Conservation (phyloP, 1,140 invertebrate genomes). For the Drosophila malerkotliana region DNA sequence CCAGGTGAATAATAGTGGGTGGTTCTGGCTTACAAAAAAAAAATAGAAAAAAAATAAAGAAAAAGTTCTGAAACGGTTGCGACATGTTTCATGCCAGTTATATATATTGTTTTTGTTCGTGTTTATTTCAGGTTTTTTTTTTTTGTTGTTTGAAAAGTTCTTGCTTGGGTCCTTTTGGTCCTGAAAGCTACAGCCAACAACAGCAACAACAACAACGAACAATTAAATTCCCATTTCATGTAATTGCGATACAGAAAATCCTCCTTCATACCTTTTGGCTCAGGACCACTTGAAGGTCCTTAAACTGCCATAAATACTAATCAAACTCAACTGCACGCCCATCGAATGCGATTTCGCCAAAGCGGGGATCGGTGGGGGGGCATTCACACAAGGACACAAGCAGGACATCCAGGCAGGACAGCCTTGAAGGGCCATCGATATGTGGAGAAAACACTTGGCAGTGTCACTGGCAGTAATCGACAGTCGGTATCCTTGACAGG, state of each 20-base stretch:
- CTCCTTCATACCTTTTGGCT: neutral
- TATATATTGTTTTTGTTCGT: constrained; percentile 22
- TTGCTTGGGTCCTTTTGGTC: constrained; percentile 3
- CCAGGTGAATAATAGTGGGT: constrained; percentile 7
- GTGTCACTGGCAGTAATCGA: constrained; percentile 46
- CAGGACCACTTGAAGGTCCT: constrained; percentile 60
- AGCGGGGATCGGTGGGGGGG: neutral
- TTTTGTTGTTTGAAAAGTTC: constrained; percentile 11
- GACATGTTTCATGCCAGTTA: constrained; percentile 65
- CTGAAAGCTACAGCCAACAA: neutral
- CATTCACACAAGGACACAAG: neutral
- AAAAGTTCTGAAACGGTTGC: constrained; percentile 56
- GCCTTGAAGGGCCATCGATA: neutral
- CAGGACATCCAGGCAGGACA: constrained; percentile 6
- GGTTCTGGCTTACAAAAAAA: neutral
- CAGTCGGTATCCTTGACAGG: neutral
- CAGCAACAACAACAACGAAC: constrained; percentile 14
- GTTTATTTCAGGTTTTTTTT: constrained; percentile 15
- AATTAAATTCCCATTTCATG: constrained; percentile 55
- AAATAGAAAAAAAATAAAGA: constrained; percentile 30
- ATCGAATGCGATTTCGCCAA: constrained; percentile 10
- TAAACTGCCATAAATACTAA: constrained; percentile 83
- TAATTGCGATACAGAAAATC: constrained; percentile 28
- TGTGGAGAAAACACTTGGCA: constrained; percentile 34
- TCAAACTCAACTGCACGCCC: constrained; percentile 77